Conservation (phyloP, 2,113 vertebrate genomes). For the Antechinus stuartii region DNA sequence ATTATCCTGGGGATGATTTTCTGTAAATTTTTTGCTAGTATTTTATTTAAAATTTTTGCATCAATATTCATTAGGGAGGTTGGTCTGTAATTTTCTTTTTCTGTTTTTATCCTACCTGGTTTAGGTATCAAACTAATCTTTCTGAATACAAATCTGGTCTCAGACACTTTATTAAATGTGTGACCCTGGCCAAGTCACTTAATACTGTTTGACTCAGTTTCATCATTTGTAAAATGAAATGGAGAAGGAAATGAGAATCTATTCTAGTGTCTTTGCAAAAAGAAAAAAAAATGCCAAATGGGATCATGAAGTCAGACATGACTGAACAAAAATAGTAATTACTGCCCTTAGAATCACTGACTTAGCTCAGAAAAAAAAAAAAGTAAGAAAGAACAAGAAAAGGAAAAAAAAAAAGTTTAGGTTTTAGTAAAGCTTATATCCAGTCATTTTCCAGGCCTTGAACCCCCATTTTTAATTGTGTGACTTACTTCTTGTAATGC, state of each 20-base stretch:
- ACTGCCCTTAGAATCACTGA: background rate
- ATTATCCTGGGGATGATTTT: too few relatives aligned
- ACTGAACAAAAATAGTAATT: background rate
- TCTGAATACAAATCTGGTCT: too few relatives aligned
- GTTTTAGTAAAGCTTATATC: rapidly evolving
- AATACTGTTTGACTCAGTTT: background rate
- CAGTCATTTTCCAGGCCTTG: background rate
- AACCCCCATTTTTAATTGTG: background rate
- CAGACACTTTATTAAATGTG: too few relatives aligned
- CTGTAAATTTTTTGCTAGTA: too few relatives aligned
- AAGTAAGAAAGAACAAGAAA: background rate
- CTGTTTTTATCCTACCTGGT: too few relatives aligned
- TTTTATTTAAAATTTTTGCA: too few relatives aligned
- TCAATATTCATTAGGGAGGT: too few relatives aligned
- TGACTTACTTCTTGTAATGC: background rate
- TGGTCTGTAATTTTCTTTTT: too few relatives aligned
- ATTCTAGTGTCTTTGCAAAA: background rate
- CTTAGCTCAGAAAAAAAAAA: background rate
- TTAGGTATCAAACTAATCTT: too few relatives aligned
- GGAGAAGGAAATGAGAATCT: background rate
- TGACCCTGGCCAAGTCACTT: background rate
- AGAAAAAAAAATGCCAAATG: background rate
- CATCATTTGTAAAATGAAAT: background rate
- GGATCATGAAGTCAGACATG: background rate
- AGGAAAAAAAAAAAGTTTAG: background rate